phyloP scores from a whole-genome alignment of 2,888 invertebrate species.

The Mesorhabditis spiculigera region DNA sequence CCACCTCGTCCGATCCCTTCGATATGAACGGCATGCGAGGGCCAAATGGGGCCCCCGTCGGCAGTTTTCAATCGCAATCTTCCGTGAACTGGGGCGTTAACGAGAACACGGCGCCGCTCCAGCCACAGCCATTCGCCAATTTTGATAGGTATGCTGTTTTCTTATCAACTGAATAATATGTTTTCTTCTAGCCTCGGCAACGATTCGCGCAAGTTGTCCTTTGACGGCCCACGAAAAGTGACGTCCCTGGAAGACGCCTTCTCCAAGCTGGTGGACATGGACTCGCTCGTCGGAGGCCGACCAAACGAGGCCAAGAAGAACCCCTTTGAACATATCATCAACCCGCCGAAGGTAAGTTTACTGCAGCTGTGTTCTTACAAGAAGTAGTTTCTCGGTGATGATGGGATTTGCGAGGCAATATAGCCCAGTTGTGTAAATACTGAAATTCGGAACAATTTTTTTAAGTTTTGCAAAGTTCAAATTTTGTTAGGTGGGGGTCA shows the following conservation, averaged over 20 bases:
- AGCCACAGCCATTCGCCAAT: constrained; percentile 1
- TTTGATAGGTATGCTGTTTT: constrained; percentile 10
- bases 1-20: constrained; percentile 13
- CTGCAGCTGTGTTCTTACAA: background rate
- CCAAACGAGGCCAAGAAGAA: constrained; percentile 49
- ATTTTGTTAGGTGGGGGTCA: too few relatives aligned
- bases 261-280: constrained; percentile 56
- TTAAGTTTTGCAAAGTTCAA: too few relatives aligned
- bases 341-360: constrained; percentile 48
- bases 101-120: constrained; percentile 33
- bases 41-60: constrained; percentile 9
- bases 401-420: background rate
- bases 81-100: constrained; percentile 21
- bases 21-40: background rate
- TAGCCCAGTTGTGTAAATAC: background rate
- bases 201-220: constrained; percentile 2
- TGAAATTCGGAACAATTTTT: background rate
- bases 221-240: constrained; percentile 19
- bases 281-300: constrained; percentile 43
- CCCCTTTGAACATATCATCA: constrained; percentile 55
- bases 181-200: background rate
- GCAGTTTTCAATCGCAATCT: constrained; percentile 10
- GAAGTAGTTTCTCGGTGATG: background rate
- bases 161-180: background rate
- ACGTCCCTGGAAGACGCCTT: constrained; percentile 55